Base-by-base conservation (phyloP, 2,797 vertebrate genomes). In the Apogon talboti region DNA sequence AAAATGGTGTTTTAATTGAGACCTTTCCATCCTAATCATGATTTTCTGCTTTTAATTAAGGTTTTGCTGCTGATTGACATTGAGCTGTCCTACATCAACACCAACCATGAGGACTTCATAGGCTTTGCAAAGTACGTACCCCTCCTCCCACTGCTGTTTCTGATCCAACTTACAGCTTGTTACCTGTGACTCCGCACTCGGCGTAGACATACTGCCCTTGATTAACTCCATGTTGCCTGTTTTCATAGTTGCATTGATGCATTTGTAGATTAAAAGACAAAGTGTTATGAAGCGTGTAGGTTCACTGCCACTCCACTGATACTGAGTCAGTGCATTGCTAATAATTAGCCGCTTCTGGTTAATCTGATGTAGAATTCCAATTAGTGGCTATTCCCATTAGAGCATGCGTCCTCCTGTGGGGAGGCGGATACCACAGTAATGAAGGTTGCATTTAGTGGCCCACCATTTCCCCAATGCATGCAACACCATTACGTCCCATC, bases 51-150 rank as follows among this genome's bases (percentile, higher is more conserved):
- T 78, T 41, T 63, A 50, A 78, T 76, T 55, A 86, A 99, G 97
- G 95, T 98, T 51, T 95, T 99, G 65, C 92, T 98, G 70, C 92
- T 98, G 83, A 98, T 99, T 38, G 97, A 99, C 92, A 97, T 96
- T 12, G 97, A 99, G 88, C 92, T 98, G 83, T 97, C 96, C 19
- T 98, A 98, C 93, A 98, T 99, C 92, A 99, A 99, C 93, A 99
- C 98, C 40, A 99, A 99, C 90, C 98, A 99, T 0, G 98, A 99
- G 68, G 98, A 99, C 91, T 98, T 99, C 92, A 99, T 99, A n/a
- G 97, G 97, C 50, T 99, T 99, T 51, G 97, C 98, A 78, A 99
- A 98, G 97, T 99, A 92, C 70, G 97, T 94, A 18, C 16, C 30
- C 44, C 0, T 13, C 24, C 33, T 24, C 30, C 11, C 45, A 10